phyloP scores from a whole-genome alignment of 2,888 invertebrate genomes.

The Hydropsyche betteni region DNA sequence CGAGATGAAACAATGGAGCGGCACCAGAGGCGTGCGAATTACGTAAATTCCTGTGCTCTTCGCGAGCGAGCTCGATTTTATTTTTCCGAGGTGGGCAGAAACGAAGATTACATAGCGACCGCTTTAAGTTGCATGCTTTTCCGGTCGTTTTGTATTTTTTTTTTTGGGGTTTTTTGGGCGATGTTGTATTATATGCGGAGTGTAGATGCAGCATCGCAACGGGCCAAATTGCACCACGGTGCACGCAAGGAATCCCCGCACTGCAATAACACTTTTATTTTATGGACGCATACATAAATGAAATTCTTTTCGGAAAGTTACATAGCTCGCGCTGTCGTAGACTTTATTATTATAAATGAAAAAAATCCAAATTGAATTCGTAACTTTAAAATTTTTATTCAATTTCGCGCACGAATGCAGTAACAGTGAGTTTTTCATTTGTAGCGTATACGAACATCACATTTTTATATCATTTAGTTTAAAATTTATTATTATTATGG shows the following conservation, averaged over 20 bases:
- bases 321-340: too few relatives aligned
- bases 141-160: too few relatives aligned
- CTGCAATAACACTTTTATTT: slow-evolving; percentile 16
- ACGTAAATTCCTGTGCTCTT: background rate
- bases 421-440: too few relatives aligned
- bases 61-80: too few relatives aligned
- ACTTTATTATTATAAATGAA: background rate
- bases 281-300: background rate
- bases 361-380: slow-evolving; percentile 5
- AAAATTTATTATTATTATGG: too few relatives aligned
- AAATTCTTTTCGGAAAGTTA: background rate
- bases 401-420: background rate
- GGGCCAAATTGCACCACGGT: slow-evolving; percentile 1
- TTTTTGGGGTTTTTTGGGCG: too few relatives aligned
- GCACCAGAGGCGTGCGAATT: slow-evolving; percentile 15
- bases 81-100: too few relatives aligned
- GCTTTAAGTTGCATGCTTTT: too few relatives aligned
- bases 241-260: slow-evolving; percentile 17
- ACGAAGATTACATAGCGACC: too few relatives aligned
- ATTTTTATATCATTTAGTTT: too few relatives aligned
- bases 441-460: too few relatives aligned
- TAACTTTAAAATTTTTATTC: too few relatives aligned
- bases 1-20: slow-evolving; percentile 47
- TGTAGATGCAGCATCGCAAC: slow-evolving; percentile 3
- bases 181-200: background rate